Evolutionary conservation across 2,797 vertebrate genomes (phyloP).

Genomic region (Sebastes variabilis): DNA sequence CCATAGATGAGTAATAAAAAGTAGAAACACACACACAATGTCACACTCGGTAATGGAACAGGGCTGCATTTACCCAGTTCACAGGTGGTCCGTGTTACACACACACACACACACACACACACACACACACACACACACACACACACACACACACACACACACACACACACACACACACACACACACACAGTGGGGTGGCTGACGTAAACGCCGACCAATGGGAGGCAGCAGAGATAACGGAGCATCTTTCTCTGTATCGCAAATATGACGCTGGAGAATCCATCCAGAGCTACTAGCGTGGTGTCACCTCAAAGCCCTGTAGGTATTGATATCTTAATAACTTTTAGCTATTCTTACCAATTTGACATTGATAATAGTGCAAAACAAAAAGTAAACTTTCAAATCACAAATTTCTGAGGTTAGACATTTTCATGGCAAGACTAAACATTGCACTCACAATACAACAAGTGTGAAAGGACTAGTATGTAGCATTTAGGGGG

Average conservation of each 20-base stretch:
- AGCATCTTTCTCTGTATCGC: not conserved
- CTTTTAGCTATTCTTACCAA: no score
- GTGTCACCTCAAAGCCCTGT: not conserved
- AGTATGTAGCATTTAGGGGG: no score
- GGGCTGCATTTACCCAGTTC: conserved; percentile 45
- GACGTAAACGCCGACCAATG: not conserved
- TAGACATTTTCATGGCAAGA: no score
- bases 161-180: not conserved
- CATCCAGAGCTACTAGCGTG: not conserved
- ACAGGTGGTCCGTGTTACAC: conserved; percentile 19
- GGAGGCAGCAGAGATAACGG: not conserved
- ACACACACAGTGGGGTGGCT: not conserved
- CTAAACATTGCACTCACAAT: no score
- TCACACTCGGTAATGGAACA: conserved; percentile 38
- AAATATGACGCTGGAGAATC: not conserved
- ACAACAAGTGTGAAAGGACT: no score
- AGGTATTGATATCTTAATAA: no score
- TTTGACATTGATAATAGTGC: no score
- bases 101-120: not conserved
- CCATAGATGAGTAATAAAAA: conserved; percentile 42
- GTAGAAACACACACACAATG: not conserved
- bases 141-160: not conserved
- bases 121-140: not conserved
- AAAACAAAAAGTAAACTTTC: no score
- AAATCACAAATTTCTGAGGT: no score